Conservation (phyloP, 2,888 invertebrate genomes). For the Leptopilina myrica region DNA sequence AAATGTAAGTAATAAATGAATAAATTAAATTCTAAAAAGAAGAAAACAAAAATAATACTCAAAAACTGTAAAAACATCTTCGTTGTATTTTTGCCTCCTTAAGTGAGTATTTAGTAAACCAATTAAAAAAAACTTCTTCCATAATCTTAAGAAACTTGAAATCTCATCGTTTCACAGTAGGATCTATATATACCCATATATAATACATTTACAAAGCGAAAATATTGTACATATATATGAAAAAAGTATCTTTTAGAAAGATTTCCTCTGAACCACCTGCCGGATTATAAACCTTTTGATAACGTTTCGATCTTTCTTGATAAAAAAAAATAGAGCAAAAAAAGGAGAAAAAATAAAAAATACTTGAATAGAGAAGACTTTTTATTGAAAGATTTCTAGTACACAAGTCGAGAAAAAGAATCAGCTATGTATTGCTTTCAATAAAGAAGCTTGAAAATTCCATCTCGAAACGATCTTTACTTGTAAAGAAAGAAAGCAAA, state of each 20-base stretch:
- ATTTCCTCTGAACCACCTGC: conserved; percentile 9
- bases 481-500: conserved; percentile 17
- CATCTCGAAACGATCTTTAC: conserved; percentile 30
- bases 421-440: conserved; percentile 39
- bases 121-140: no score
- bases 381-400: conserved; percentile 33
- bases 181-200: no score
- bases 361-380: conserved; percentile 32
- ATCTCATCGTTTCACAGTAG: no score
- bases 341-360: background rate
- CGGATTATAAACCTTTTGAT: conserved; percentile 32
- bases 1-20: no score
- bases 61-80: no score
- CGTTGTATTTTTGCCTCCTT: no score
- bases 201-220: no score
- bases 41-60: no score
- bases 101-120: no score
- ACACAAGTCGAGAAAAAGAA: conserved; percentile 31
- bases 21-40: no score
- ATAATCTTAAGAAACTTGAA: no score
- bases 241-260: background rate
- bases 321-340: no score
- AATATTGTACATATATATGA: background rate
- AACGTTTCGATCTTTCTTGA: conserved; percentile 14
- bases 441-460: conserved; percentile 41